Evolutionary conservation across 2,888 invertebrate genomes (phyloP).

Genomic region (Microplitis deprimator): DNA sequence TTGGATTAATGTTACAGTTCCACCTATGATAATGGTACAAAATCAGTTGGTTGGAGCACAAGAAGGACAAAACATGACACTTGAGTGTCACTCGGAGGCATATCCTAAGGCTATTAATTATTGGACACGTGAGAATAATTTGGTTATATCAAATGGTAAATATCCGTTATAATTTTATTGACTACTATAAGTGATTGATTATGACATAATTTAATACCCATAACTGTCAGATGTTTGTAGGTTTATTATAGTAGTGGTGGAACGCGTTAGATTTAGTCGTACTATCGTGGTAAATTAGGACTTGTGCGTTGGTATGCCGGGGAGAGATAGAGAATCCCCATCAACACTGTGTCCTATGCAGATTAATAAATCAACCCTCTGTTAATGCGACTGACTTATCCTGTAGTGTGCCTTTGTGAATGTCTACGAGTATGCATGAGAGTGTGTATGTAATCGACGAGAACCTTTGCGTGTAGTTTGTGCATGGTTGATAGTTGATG

Average conservation of each 20-base stretch:
- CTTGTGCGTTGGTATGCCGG: slow-evolving; percentile 37
- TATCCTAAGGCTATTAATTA: slow-evolving; percentile 90
- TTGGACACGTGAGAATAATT: slow-evolving; percentile 83
- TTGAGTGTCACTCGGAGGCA: slow-evolving; percentile 89
- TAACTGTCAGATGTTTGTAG: not conserved
- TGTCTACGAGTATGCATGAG: not conserved
- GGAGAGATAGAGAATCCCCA: slow-evolving; percentile 21
- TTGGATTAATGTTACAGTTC: slow-evolving; percentile 74
- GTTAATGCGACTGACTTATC: slow-evolving; percentile 47
- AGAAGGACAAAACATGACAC: slow-evolving; percentile 80
- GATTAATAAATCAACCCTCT: slow-evolving; percentile 49
- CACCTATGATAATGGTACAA: slow-evolving; percentile 87
- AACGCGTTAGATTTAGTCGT: slow-evolving; percentile 16
- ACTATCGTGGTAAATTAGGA: slow-evolving; percentile 56
- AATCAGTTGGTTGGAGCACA: slow-evolving; percentile 88
- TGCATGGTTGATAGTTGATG: not conserved
- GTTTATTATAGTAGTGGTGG: not conserved
- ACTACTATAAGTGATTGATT: not conserved
- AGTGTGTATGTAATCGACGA: not conserved
- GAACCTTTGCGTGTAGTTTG: not conserved
- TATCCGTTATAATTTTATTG: slow-evolving; percentile 29
- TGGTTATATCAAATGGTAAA: slow-evolving; percentile 84
- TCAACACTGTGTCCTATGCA: slow-evolving; percentile 5
- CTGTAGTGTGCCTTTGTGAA: not conserved
- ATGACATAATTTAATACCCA: not conserved